Percentiles rank a stretch among this genome's conserved stretches.
Evolutionary conservation across 2,113 vertebrate genomes (phyloP).

Genomic region (Lamprologus ornatipinnis): DNA sequence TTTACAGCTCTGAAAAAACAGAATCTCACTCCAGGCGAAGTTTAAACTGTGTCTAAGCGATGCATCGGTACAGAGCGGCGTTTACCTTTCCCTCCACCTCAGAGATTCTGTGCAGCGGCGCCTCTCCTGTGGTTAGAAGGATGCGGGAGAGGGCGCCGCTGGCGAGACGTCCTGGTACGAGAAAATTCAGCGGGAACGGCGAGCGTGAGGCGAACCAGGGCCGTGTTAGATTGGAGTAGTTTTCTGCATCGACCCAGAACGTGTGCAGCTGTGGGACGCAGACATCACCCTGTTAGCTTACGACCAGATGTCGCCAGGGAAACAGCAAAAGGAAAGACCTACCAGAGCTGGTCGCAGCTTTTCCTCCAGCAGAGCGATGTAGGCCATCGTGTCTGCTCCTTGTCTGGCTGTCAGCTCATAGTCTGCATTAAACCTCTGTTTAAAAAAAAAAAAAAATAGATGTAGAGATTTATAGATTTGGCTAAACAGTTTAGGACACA

Average conservation of each 20-base stretch:
- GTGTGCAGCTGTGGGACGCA: slow-evolving; percentile 81
- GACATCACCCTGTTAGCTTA: background rate
- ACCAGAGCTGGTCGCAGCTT: slow-evolving; percentile 89
- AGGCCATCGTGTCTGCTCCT: slow-evolving; percentile 95
- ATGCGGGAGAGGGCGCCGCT: slow-evolving; percentile 83
- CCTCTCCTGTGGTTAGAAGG: slow-evolving; percentile 83
- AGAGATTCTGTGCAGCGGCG: slow-evolving; percentile 78
- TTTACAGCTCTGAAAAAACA: background rate
- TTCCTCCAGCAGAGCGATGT: slow-evolving; percentile 92
- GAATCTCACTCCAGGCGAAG: background rate
- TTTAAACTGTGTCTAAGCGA: background rate
- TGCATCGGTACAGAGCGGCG: background rate
- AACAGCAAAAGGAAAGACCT: background rate
- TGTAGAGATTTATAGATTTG: background rate
- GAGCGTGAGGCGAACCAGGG: slow-evolving; percentile 93
- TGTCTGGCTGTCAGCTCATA: slow-evolving; percentile 89
- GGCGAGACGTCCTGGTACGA: slow-evolving; percentile 82
- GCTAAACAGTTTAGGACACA: background rate
- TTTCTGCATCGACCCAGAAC: slow-evolving; percentile 97
- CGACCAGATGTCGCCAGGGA: background rate
- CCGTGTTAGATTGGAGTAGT: slow-evolving; percentile 87
- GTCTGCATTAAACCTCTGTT: slow-evolving; percentile 91
- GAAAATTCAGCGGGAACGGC: slow-evolving; percentile 87
- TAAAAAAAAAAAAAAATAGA: background rate
- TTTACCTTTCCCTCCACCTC: slow-evolving; percentile 92